A percentile compares a stretch with the other conserved stretches of the same genome.
Evolutionary conservation across 2,113 vertebrate genomes (phyloP).

Genomic region (Scalopus aquaticus): DNA sequence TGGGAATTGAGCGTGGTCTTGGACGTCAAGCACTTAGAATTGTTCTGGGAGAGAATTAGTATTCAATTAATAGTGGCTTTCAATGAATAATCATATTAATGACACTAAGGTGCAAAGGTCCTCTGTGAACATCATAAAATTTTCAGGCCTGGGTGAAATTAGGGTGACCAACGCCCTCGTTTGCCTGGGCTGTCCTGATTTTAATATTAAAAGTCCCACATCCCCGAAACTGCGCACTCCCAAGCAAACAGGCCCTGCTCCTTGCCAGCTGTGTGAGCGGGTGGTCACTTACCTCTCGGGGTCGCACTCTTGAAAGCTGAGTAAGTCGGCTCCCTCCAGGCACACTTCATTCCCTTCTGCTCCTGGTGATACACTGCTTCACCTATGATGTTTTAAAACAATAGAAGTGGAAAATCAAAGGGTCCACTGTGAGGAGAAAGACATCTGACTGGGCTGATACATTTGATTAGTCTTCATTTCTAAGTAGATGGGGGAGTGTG

Average conservation of each 20-base stretch:
- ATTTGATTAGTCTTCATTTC: constrained; percentile 25
- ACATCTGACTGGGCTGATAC: background rate
- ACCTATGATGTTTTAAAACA: constrained; percentile 22
- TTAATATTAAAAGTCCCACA: background rate
- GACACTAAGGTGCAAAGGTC: background rate
- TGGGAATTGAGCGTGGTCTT: background rate
- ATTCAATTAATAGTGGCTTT: background rate
- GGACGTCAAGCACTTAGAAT: background rate
- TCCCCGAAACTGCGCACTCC: background rate
- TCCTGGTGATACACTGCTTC: background rate
- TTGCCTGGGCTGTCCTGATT: background rate
- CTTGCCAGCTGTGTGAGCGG: background rate
- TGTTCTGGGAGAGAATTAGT: background rate
- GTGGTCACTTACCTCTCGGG: background rate
- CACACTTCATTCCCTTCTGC: background rate
- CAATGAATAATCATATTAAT: too few species aligned
- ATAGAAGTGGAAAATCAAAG: constrained; percentile 4
- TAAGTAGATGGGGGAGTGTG: background rate
- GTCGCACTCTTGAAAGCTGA: too few species aligned
- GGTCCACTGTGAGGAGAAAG: background rate
- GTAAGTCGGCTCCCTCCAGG: background rate
- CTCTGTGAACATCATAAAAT: background rate
- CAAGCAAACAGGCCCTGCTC: background rate
- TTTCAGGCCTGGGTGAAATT: background rate
- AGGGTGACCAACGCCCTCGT: background rate